phyloP scores from a whole-genome alignment of 2,797 vertebrate species.

The Syngnathus acus region DNA sequence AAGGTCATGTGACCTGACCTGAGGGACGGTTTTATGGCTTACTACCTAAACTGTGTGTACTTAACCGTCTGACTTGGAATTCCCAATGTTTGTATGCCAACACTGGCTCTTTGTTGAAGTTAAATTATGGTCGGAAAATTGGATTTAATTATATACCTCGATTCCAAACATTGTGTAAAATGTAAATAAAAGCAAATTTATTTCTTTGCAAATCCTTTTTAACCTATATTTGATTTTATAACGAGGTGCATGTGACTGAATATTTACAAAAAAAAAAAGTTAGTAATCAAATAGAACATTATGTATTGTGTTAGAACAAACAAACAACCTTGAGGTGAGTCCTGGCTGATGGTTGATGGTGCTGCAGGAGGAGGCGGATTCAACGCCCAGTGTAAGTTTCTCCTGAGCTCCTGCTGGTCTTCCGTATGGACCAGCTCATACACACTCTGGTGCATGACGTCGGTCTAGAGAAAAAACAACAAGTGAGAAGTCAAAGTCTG shows the following conservation, averaged over 20 bases:
- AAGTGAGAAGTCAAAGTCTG: background rate
- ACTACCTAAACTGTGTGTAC: conserved; percentile 24
- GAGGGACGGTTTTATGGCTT: conserved; percentile 38
- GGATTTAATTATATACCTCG: background rate
- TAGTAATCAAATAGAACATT: too few species aligned
- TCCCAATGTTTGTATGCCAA: conserved; percentile 7
- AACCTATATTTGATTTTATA: too few species aligned
- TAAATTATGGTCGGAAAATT: background rate
- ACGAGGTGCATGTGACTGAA: too few species aligned
- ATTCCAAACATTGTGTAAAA: too few species aligned
- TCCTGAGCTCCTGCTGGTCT: conserved; percentile 75
- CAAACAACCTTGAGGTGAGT: conserved; percentile 53
- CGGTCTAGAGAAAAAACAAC: conserved; percentile 60
- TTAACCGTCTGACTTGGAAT: conserved; percentile 25
- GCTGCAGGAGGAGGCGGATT: conserved; percentile 50
- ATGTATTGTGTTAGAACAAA: background rate
- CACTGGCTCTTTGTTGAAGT: background rate
- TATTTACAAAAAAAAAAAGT: too few species aligned
- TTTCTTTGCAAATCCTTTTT: too few species aligned
- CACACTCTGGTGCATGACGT: conserved; percentile 78
- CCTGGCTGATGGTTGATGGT: conserved; percentile 28
- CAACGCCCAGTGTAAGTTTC: conserved; percentile 76
- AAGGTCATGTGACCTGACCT: conserved; percentile 50
- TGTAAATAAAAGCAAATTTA: too few species aligned
- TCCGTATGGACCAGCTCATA: conserved; percentile 77